A percentile compares a stretch with the other conserved stretches of the same genome.
Conservation (phyloP, 2,888 invertebrate genomes). For the Hymenopus coronatus region DNA sequence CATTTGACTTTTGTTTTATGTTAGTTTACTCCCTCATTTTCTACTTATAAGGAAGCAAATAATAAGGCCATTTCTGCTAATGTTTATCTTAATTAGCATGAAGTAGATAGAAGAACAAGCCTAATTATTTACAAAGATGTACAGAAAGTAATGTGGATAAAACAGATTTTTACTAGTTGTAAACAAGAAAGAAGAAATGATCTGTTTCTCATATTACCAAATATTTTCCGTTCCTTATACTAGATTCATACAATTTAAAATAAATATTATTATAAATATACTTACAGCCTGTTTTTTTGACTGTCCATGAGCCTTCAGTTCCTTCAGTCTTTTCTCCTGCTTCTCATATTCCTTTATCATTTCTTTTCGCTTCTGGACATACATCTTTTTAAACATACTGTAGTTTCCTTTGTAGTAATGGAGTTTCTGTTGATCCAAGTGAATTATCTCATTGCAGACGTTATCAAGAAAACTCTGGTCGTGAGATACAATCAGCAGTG, state of each 20-base stretch:
- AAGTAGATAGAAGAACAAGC: too few relatives aligned
- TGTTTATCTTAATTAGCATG: too few relatives aligned
- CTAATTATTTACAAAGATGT: too few relatives aligned
- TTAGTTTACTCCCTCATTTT: too few relatives aligned
- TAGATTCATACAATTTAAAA: background rate
- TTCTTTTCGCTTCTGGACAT: conserved; percentile 91
- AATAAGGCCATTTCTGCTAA: too few relatives aligned
- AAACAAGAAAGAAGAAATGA: too few relatives aligned
- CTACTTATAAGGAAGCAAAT: too few relatives aligned
- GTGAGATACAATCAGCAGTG: conserved; percentile 96
- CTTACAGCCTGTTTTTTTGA: conserved; percentile 88
- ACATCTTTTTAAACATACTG: conserved; percentile 98
- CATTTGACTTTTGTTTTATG: too few relatives aligned
- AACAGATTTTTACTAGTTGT: too few relatives aligned
- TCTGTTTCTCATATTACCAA: too few relatives aligned
- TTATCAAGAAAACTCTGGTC: conserved; percentile 99
- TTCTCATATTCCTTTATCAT: conserved; percentile 97
- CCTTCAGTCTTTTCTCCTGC: conserved; percentile 94
- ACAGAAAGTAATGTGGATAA: too few relatives aligned
- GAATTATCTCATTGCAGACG: conserved; percentile 98
- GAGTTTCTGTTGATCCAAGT: conserved; percentile 90
- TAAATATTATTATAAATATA: conserved; percentile 24
- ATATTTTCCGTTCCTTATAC: too few relatives aligned
- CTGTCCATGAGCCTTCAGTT: conserved; percentile 91
- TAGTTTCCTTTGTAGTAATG: conserved; percentile 98